A percentile compares a stretch with the other conserved stretches of the same genome.
phyloP scores from a whole-genome alignment of 2,888 invertebrate species.

The Serripes groenlandicus region DNA sequence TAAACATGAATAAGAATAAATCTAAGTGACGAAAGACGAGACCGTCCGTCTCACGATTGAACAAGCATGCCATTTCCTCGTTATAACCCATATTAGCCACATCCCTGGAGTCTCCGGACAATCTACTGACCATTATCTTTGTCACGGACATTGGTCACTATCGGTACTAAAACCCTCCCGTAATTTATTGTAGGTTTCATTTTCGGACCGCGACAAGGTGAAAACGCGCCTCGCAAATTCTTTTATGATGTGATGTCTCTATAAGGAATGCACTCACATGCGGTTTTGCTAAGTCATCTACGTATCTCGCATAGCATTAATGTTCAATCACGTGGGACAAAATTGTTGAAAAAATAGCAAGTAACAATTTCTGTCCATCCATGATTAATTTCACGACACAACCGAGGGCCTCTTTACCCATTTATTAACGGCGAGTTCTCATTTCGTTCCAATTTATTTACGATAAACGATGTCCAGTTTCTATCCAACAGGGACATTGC shows the following conservation, averaged over 20 bases:
- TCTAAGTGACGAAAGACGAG: constrained; percentile 26
- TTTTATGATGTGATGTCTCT: too few relatives aligned
- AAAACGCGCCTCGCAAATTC: too few relatives aligned
- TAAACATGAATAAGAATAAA: constrained; percentile 31
- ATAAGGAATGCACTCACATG: too few relatives aligned
- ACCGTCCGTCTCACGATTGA: not conserved
- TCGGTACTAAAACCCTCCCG: not conserved
- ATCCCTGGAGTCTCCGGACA: constrained; percentile 13
- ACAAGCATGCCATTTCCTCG: constrained; percentile 11
- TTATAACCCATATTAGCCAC: not conserved
- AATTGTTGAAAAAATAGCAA: too few relatives aligned
- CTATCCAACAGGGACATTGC: constrained; percentile 11
- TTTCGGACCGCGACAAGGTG: too few relatives aligned
- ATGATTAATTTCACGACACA: too few relatives aligned
- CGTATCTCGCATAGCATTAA: too few relatives aligned
- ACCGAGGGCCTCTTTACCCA: too few relatives aligned
- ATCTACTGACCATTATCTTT: constrained; percentile 26
- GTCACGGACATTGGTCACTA: constrained; percentile 24
- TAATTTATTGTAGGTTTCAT: constrained; percentile 20
- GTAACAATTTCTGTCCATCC: too few relatives aligned
- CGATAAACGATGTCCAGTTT: constrained; percentile 17
- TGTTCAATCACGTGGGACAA: too few relatives aligned
- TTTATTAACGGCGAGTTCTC: too few relatives aligned
- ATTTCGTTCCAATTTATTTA: constrained; percentile 20
- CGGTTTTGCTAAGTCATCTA: too few relatives aligned